A percentile compares a stretch with the other conserved stretches of the same genome.
Evolutionary conservation across 2,888 invertebrate genomes (phyloP).

Genomic region (Bembecia ichneumoniformis): DNA sequence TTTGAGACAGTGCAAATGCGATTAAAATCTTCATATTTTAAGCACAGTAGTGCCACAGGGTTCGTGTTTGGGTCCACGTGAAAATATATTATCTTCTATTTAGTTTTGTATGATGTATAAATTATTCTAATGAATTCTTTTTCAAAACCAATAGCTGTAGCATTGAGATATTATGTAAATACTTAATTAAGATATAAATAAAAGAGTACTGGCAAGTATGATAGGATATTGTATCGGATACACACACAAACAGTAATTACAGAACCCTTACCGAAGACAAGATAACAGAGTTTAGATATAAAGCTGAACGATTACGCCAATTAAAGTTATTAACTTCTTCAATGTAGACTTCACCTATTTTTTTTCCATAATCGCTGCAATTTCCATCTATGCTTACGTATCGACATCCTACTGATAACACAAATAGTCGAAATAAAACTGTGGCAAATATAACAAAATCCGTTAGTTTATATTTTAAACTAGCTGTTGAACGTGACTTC

Average conservation of each 20-base stretch:
- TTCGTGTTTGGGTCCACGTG: neutral
- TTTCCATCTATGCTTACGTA: neutral
- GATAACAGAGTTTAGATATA: neutral
- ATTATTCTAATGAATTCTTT: too few relatives aligned
- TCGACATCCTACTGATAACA: neutral
- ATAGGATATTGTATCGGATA: constrained; percentile 9
- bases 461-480: too few relatives aligned
- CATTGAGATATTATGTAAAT: too few relatives aligned
- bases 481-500: too few relatives aligned
- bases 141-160: too few relatives aligned
- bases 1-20: neutral
- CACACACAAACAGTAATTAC: constrained; percentile 16
- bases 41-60: neutral
- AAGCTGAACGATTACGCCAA: constrained; percentile 17
- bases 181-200: too few relatives aligned
- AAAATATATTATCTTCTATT: too few relatives aligned
- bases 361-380: neutral
- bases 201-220: too few relatives aligned
- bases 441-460: too few relatives aligned
- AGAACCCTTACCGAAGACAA: constrained; percentile 17
- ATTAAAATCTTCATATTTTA: neutral
- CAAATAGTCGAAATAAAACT: too few relatives aligned
- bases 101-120: too few relatives aligned
- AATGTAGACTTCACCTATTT: constrained; percentile 6
- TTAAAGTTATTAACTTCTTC: constrained; percentile 35